These are phyloP conservation scores for Chaenogobius annularis DNA, from an alignment of 2,113 vertebrate species.

Conservation along the genomic window DNA sequence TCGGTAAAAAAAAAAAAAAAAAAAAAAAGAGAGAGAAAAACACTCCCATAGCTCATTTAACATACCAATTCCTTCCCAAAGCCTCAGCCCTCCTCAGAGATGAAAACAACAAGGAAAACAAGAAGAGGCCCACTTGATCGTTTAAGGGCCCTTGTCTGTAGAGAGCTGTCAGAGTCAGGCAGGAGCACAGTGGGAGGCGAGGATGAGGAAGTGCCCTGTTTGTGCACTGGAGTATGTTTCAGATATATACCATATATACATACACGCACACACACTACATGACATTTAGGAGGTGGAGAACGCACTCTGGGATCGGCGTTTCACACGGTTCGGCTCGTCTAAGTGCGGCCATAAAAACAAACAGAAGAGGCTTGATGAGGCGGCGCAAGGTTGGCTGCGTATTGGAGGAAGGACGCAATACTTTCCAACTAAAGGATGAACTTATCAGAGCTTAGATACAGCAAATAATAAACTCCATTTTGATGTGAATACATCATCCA, in stretches of 20 bases:
- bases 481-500: background rate
- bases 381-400: background rate
- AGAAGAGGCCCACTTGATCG: slow-evolving; percentile 69
- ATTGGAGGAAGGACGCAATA: background rate
- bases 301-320: background rate
- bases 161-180: slow-evolving; percentile 61
- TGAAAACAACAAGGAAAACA: slow-evolving; percentile 70
- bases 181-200: slow-evolving; percentile 28
- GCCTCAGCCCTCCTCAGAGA: slow-evolving; percentile 46
- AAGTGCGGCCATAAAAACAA: background rate
- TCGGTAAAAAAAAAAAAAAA: slow-evolving; percentile 1
- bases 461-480: background rate
- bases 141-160: slow-evolving; percentile 64
- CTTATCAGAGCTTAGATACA: background rate
- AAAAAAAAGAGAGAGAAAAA: slow-evolving; percentile 33
- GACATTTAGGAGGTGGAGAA: background rate
- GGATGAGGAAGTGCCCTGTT: background rate
- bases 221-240: slow-evolving; percentile 16
- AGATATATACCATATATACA: background rate
- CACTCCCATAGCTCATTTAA: slow-evolving; percentile 80
- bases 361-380: background rate
- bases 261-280: background rate
- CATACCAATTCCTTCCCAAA: slow-evolving; percentile 69
- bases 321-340: background rate
- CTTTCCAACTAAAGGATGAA: background rate